Evolutionary conservation across 2,113 vertebrate genomes (phyloP).

Genomic region (Donacobius atricapilla): DNA sequence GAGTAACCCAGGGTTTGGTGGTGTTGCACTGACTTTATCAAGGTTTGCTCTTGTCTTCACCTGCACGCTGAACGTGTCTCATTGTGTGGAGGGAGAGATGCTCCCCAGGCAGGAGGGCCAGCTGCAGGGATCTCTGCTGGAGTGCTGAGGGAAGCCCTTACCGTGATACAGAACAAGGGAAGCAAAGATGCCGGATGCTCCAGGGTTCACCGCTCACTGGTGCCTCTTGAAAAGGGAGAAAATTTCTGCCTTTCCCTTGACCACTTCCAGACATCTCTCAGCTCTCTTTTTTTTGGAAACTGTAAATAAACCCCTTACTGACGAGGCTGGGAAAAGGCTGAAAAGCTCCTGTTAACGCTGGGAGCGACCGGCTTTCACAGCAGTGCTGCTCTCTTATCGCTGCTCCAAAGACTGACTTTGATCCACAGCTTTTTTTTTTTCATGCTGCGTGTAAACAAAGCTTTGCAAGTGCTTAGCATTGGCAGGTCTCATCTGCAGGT

Average conservation of each 20-base stretch:
- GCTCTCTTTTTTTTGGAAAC: neutral
- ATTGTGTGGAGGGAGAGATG: neutral
- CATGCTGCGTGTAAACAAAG: neutral
- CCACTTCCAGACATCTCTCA: neutral
- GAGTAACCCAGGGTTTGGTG: neutral
- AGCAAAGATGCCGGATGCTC: neutral
- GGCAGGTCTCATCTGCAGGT: neutral
- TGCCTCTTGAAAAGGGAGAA: neutral
- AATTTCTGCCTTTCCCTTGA: neutral
- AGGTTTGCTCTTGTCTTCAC: neutral
- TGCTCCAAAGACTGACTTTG: neutral
- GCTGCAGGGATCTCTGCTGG: neutral
- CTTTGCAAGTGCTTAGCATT: neutral
- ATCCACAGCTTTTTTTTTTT: neutral
- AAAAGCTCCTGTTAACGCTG: neutral
- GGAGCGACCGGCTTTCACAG: neutral
- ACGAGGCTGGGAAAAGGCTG: neutral
- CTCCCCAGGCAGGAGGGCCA: neutral
- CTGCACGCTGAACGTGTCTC: neutral
- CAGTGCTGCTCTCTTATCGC: neutral
- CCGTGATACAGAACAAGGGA: neutral
- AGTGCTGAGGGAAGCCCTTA: neutral
- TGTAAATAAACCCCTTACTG: neutral
- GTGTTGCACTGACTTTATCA: neutral
- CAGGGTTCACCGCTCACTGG: neutral